Base-by-base conservation (phyloP, 2,888 invertebrate genomes). In the Brachyopa scutellaris region DNA sequence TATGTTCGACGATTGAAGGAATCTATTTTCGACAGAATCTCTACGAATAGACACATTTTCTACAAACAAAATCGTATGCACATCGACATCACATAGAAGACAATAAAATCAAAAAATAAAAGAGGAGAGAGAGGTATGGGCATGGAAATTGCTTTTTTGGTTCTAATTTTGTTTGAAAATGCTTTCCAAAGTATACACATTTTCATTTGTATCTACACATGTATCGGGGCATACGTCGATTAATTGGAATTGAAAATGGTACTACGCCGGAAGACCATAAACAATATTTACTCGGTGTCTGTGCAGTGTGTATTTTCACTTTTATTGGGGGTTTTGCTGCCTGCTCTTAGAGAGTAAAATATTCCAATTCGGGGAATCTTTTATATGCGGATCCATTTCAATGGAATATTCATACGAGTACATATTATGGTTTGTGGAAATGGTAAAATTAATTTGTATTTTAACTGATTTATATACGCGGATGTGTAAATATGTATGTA, bases 61-160 rank as follows among this genome's bases (percentile, higher is more conserved):
- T 15, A 33, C 33, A 33, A 53, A n/a, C n/a, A n/a, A n/a, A n/a
- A n/a, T n/a, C n/a, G n/a, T n/a, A n/a, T 17, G n/a, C 38, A 7
- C 9, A 13, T 42, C 13, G 23, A 5, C 62, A 49, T 31, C 47
- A 42, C 29, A 9, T 13, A 45, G 33, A 49, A 62, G 49, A 67
- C 61, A 73, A 79, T 79, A 73, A 79, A 79, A 78, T n/a, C n/a
- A n/a, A n/a, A n/a, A n/a, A n/a, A n/a, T n/a, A 31, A 7, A 4
- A 19, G n/a, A 49, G 29, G 36, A 33, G 21, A n/a, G 8, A 23
- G 15, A 33, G 40, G 33, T 36, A 19, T 31, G 42, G 33, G 51
- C 7, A 51, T 72, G 55, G 47, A 62, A 79, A 78, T 79, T 79
- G 55, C 47, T 70, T 55, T 61, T 47, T 29, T n/a, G 11, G 53